Percentiles rank a stretch among this genome's conserved stretches.
Evolutionary conservation across 2,888 invertebrate species (phyloP).

Genomic region (Spilosoma lubricipeda): DNA sequence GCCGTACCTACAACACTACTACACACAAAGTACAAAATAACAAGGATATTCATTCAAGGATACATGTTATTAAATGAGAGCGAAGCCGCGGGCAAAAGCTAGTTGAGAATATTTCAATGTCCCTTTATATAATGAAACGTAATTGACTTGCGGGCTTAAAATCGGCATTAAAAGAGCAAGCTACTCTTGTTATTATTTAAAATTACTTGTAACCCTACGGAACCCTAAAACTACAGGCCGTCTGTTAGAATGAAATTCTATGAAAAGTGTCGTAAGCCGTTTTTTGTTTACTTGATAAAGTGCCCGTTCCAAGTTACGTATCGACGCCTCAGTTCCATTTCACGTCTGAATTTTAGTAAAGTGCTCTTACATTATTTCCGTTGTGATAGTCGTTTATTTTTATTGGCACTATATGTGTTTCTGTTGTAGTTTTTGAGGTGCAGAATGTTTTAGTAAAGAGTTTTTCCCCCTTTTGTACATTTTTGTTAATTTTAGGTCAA

Average conservation of each 20-base stretch:
- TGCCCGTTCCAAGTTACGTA: conserved; percentile 43
- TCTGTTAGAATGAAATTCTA: conserved; percentile 52
- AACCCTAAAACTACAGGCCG: conserved; percentile 26
- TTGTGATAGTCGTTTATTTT: conserved; percentile 46
- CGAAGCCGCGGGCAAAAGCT: too few relatives aligned
- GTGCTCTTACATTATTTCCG: conserved; percentile 34
- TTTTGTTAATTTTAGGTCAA: not conserved
- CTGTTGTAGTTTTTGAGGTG: conserved; percentile 20
- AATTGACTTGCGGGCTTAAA: too few relatives aligned
- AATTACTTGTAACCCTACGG: not conserved
- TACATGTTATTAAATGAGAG: too few relatives aligned
- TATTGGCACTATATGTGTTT: conserved; percentile 30
- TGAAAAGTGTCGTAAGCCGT: conserved; percentile 45
- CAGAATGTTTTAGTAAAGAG: conserved; percentile 11
- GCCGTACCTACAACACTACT: too few relatives aligned
- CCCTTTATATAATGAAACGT: too few relatives aligned
- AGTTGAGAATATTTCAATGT: too few relatives aligned
- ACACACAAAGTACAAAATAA: too few relatives aligned
- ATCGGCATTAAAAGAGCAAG: too few relatives aligned
- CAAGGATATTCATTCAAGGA: too few relatives aligned
- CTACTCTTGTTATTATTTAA: not conserved
- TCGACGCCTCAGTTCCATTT: conserved; percentile 20
- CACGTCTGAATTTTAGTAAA: conserved; percentile 41
- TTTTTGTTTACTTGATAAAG: conserved; percentile 62
- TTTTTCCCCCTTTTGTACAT: not conserved